phyloP scores from a whole-genome alignment of 2,797 vertebrate species.

The Allobates femoralis region DNA sequence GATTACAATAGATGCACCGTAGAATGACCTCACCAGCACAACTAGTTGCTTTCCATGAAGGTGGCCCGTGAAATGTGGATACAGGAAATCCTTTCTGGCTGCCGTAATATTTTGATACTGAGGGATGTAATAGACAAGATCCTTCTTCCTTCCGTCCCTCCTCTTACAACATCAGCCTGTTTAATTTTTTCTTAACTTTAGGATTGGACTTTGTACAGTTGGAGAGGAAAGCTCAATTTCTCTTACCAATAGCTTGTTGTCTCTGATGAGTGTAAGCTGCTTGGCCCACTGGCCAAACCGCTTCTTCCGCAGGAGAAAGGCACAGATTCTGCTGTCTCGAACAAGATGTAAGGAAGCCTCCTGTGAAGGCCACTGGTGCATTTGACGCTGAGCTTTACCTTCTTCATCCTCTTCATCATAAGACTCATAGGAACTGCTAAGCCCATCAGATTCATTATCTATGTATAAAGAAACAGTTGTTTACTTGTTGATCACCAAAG shows the following conservation, averaged over 20 bases:
- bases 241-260: slow-evolving; percentile 91
- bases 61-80: slow-evolving; percentile 1
- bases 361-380: slow-evolving; percentile 87
- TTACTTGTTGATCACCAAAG: no score
- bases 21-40: slow-evolving; percentile 7
- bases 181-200: neutral
- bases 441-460: slow-evolving; percentile 97
- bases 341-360: slow-evolving; percentile 87
- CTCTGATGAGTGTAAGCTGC: slow-evolving; percentile 91
- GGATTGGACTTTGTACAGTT: neutral
- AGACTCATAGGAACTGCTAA: slow-evolving; percentile 98
- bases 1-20: neutral
- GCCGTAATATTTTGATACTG: slow-evolving; percentile 19
- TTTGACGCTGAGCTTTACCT: slow-evolving; percentile 82
- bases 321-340: slow-evolving; percentile 91
- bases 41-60: slow-evolving; percentile 27
- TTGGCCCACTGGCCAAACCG: slow-evolving; percentile 98
- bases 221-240: no score
- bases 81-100: slow-evolving; percentile 50
- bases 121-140: slow-evolving; percentile 22
- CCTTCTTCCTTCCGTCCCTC: slow-evolving; percentile 47
- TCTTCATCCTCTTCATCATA: slow-evolving; percentile 98
- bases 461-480: slow-evolving; percentile 7
- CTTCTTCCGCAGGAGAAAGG: slow-evolving; percentile 94
- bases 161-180: neutral